Evolutionary conservation across 1,140 invertebrate genomes (phyloP).

Genomic region (Zaprionus davidi): DNA sequence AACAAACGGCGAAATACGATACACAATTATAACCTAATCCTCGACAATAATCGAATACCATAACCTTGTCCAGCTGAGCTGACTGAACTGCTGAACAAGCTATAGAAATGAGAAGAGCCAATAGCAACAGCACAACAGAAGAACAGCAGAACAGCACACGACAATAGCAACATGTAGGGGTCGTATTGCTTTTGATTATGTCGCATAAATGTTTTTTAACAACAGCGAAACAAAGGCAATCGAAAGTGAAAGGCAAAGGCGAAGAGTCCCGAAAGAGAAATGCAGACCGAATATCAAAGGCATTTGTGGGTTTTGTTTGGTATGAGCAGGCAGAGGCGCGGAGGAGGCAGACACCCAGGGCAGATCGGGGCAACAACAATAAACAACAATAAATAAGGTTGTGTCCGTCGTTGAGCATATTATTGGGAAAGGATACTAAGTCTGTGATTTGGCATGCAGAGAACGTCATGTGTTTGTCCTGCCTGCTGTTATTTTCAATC

Average conservation of each 20-base stretch:
- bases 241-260: conserved; percentile 38
- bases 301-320: conserved; percentile 55
- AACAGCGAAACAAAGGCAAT: conserved; percentile 77
- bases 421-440: conserved; percentile 55
- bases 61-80: conserved; percentile 54
- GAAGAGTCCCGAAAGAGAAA: conserved; percentile 51
- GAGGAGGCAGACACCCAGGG: conserved; percentile 6
- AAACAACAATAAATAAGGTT: conserved; percentile 81
- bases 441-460: conserved; percentile 67
- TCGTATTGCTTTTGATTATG: conserved; percentile 50
- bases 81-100: conserved; percentile 29
- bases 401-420: conserved; percentile 66
- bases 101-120: conserved; percentile 26
- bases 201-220: conserved; percentile 82
- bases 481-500: conserved; percentile 70
- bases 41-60: conserved; percentile 70
- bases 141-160: background rate
- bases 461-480: conserved; percentile 55
- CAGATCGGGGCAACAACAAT: conserved; percentile 51
- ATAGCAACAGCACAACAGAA: background rate
- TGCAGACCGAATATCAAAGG: conserved; percentile 64
- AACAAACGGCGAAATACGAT: conserved; percentile 76
- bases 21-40: conserved; percentile 81
- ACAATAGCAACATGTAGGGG: conserved; percentile 51
- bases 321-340: background rate